phyloP scores from a whole-genome alignment of 2,797 vertebrate genomes.

The Anguilla pacifica region DNA sequence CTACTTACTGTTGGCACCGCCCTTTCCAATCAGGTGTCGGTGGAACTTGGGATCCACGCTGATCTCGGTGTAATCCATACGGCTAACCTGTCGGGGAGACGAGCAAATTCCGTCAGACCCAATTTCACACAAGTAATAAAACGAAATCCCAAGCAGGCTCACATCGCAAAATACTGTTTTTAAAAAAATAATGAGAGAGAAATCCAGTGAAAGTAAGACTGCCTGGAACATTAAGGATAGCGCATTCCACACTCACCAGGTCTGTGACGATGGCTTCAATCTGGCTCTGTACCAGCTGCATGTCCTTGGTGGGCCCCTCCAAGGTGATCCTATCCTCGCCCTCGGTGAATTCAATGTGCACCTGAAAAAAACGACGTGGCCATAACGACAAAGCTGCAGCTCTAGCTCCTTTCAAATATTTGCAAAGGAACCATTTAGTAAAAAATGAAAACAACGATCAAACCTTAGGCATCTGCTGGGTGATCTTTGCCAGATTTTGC shows the following conservation, averaged over 20 bases:
- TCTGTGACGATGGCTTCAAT: slow-evolving; percentile 92
- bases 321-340: slow-evolving; percentile 96
- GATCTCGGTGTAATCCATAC: slow-evolving; percentile 97
- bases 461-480: slow-evolving; percentile 98
- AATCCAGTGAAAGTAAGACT: background rate
- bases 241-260: slow-evolving; percentile 75
- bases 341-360: slow-evolving; percentile 99
- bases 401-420: background rate
- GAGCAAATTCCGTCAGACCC: background rate
- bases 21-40: slow-evolving; percentile 96
- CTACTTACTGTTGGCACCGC: slow-evolving; percentile 95
- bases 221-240: background rate
- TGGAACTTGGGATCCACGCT: slow-evolving; percentile 97
- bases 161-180: background rate
- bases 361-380: slow-evolving; percentile 66
- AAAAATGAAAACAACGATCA: background rate
- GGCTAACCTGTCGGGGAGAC: slow-evolving; percentile 76
- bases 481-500: slow-evolving; percentile 98
- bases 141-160: background rate
- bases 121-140: background rate
- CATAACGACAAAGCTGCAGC: background rate
- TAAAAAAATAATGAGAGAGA: background rate
- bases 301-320: slow-evolving; percentile 97
- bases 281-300: slow-evolving; percentile 91
- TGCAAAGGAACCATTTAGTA: background rate